Base-by-base conservation (phyloP, 1,140 invertebrate species). In the Sycophaga agraensis region DNA sequence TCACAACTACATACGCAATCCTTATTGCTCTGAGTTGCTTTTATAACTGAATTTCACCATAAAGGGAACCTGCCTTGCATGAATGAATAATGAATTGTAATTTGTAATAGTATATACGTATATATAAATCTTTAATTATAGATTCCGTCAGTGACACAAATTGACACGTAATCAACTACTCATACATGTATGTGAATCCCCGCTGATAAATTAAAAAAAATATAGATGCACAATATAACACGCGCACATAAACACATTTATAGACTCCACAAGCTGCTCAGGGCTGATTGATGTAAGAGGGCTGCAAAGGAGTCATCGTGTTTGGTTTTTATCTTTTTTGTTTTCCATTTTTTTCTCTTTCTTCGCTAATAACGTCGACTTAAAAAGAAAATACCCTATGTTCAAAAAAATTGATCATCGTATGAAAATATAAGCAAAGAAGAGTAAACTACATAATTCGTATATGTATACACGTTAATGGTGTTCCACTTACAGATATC, bases 401-500 rank as follows among this genome's bases (percentile, higher is more conserved):
- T 48, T 37, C 21, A n/a, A 50, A 59, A 49, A 51, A 51, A 4
- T 39, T 31, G 35, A 43, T 35, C 26, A 42, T 53, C 9, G 40
- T 53, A 53, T 28, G 49, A 49, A 49, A 58, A 59, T 51, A 51
- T 60, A 53, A 60, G 58, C 21, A 53, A 60, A 60, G 12, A 24
- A 53, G 46, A 26, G 37, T 34, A 51, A 51, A 43, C 40, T 60
- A 60, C 58, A 53, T 45, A 60, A 45, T 53, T 35, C 35, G 22
- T 40, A 51, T 45, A 45, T 53, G 49, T 60, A 45, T 40, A 26
- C 21, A 45, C 24, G 26, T 24, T 45, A 45, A 53, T 60, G 49
- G 40, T 60, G 58, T 59, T 59, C n/a, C 39, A 45, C 14, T 59
- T 59, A 59, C 14, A 51, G 39, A 53, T 51, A 43, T 46, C n/a